Base-by-base conservation (phyloP, 2,797 vertebrate genomes). In the Cryptoprocta ferox region DNA sequence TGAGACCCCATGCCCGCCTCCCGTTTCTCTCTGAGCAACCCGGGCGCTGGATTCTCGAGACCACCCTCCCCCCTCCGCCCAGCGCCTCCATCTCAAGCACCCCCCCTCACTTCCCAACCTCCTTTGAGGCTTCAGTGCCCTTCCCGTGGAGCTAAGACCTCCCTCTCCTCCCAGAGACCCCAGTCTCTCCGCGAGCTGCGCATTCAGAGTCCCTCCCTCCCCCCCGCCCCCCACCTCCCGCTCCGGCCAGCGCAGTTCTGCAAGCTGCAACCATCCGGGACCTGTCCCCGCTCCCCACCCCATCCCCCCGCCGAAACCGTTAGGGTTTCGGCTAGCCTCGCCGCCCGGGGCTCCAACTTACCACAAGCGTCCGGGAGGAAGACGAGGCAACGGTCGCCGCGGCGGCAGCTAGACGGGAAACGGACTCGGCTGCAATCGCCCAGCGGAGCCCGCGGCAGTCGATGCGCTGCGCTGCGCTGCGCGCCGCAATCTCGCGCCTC, bases 351-450 rank as follows among this genome's bases (percentile, higher is more conserved):
- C 56, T 92, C 91, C 97, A 97, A 98, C 98, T 98, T 97, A 98
- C 97, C 97, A 96, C 91, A 94, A 97, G 95, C 97, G 71, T 97
- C 95, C 88, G 50, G 96, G 96, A 96, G 81, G 95, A 93, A 97
- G 95, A 96, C 71, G 3, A 85, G 65, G 97, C 97, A 97, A 90
- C 94, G 88, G 98, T 97, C 88, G 92, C 97, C 76, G 48, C 92
- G 92, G 97, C 92, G 37, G 92, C 96, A 96, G 97, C 92, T 84
- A 83, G 94, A 96, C 81, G 85, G 94, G 68, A 93, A 96, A 97
- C 84, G 96, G 95, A 96, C 97, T 89, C 84, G 68, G 98, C 97
- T 97, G 98, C 97, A 97, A 97, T 98, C 96, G 91, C 92, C 95
- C 97, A 97, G 96, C 95, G 90, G 97, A 98, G 97, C 82, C 97